These are phyloP conservation scores for Lamprotornis superbus DNA, from an alignment of 2,113 vertebrate genomes.

Conservation along the genomic window DNA sequence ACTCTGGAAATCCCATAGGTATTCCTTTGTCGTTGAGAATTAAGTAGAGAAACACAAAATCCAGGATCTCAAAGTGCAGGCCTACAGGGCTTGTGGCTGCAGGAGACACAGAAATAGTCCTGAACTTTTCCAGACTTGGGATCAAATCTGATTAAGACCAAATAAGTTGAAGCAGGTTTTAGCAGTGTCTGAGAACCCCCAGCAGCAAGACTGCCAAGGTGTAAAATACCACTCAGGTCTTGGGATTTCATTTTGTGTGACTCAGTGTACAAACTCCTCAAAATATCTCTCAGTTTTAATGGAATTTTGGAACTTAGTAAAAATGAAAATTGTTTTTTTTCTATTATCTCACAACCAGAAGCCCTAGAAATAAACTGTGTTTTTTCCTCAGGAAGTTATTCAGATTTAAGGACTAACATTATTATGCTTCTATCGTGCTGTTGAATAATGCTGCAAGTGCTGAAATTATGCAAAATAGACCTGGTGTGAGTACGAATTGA, in stretches of 20 bases:
- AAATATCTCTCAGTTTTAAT: not conserved
- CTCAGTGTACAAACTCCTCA: not conserved
- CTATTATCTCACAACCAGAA: not conserved
- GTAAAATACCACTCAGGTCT: not conserved
- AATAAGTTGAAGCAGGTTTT: not conserved
- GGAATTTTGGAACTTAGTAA: not conserved
- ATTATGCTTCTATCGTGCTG: not conserved
- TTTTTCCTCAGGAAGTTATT: not conserved
- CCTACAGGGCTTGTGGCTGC: not conserved
- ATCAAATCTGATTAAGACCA: not conserved
- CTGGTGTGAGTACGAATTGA: fast-evolving
- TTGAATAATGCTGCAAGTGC: not conserved
- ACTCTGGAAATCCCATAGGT: not conserved
- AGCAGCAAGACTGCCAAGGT: not conserved
- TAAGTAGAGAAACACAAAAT: not conserved
- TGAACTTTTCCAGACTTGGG: not conserved
- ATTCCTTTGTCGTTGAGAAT: not conserved
- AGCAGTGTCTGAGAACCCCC: not conserved
- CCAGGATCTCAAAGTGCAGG: not conserved
- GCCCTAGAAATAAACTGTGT: not conserved
- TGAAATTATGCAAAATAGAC: not conserved
- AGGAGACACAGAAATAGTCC: not conserved
- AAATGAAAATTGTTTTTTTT: not conserved
- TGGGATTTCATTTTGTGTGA: not conserved
- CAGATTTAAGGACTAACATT: not conserved